Conservation (phyloP, 2,797 vertebrate genomes). For the Pyrocephalus nanus region DNA sequence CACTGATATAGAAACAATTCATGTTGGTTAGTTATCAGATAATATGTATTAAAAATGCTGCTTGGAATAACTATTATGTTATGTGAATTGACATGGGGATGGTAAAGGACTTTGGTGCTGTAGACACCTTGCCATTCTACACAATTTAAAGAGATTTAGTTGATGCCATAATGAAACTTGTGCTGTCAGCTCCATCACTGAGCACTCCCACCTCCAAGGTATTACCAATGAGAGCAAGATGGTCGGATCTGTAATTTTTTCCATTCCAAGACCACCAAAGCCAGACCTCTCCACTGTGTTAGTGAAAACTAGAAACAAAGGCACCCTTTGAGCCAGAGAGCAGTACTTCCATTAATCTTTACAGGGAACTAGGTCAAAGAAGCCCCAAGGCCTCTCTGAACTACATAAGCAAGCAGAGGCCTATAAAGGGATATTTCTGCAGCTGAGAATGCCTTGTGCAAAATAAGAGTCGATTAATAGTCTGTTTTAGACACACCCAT, state of each 20-base stretch:
- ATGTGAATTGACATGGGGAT: neutral
- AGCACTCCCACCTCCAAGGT: neutral
- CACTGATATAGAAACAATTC: neutral
- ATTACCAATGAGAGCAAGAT: neutral
- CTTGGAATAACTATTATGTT: neutral
- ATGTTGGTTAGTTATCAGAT: neutral
- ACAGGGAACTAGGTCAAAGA: slow-evolving; percentile 36
- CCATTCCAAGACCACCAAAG: neutral
- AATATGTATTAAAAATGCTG: neutral
- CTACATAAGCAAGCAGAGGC: neutral
- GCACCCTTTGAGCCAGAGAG: neutral
- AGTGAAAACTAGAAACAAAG: slow-evolving; percentile 23
- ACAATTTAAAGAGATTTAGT: neutral
- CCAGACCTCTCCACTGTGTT: neutral
- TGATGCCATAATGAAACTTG: neutral
- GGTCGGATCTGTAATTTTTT: neutral
- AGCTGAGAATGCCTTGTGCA: neutral
- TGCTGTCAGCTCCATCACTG: neutral
- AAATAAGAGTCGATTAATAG: neutral
- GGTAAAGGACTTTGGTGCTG: neutral
- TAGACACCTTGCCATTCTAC: neutral
- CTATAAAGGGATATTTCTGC: slow-evolving; percentile 4
- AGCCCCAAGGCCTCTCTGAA: slow-evolving; percentile 37
- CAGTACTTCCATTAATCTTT: neutral
- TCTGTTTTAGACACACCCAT: slow-evolving; percentile 13